These are phyloP conservation scores for Prunella himalayana DNA, from an alignment of 2,113 vertebrate genomes.

Conservation along the genomic window DNA sequence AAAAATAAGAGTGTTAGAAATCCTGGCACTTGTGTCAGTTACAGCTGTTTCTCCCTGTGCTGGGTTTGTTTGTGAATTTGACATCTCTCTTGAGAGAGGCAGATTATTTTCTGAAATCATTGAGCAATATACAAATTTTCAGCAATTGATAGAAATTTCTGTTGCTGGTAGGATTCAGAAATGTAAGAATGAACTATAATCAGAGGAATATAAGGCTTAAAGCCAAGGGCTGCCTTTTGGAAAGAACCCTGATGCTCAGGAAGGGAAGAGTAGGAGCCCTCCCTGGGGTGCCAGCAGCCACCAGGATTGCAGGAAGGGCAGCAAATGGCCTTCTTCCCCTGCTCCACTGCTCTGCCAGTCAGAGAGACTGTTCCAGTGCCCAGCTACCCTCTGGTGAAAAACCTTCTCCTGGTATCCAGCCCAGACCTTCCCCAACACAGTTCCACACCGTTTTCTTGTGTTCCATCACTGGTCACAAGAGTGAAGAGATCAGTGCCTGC, in stretches of 20 bases:
- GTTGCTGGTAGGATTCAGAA: background rate
- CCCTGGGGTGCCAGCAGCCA: accelerated
- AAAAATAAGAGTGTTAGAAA: background rate
- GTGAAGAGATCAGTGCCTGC: background rate
- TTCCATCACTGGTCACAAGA: background rate
- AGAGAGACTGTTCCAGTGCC: background rate
- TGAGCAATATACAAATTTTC: background rate
- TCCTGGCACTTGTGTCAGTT: background rate
- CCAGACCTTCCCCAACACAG: background rate
- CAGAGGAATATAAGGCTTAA: background rate
- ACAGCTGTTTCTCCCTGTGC: background rate
- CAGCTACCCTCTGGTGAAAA: background rate
- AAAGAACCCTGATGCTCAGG: background rate
- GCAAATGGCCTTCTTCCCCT: accelerated
- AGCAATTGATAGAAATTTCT: background rate
- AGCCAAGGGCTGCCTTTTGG: background rate
- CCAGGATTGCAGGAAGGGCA: accelerated
- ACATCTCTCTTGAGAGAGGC: background rate
- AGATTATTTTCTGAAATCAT: background rate
- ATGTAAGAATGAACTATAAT: background rate
- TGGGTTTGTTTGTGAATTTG: background rate
- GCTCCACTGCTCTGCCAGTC: background rate
- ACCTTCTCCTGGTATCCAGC: background rate
- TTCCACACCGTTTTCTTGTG: accelerated
- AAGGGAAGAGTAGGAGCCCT: background rate